Conservation (phyloP, 2,888 invertebrate species). For the Stenotaenia linearis region DNA sequence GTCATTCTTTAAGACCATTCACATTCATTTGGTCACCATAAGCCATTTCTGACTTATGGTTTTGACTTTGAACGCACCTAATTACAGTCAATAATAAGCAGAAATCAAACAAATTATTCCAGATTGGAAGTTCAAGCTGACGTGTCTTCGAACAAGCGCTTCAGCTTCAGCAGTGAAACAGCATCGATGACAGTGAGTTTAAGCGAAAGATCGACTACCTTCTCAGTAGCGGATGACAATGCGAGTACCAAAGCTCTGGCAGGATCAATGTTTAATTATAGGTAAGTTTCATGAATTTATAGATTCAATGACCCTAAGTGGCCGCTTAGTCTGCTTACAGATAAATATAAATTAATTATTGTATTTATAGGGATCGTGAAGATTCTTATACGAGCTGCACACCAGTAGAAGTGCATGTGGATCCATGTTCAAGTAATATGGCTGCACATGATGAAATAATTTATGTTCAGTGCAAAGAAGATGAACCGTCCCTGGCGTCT, state of each 20-base stretch:
- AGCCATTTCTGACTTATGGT: too few relatives aligned
- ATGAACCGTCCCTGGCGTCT: conserved; percentile 2
- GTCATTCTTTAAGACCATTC: too few relatives aligned
- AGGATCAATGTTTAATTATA: conserved; percentile 66
- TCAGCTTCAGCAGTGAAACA: conserved; percentile 62
- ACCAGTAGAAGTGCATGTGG: conserved; percentile 41
- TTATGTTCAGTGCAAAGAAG: conserved; percentile 10
- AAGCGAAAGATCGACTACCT: conserved; percentile 61
- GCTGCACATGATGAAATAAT: conserved; percentile 26
- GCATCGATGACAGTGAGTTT: conserved; percentile 60
- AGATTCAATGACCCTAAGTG: too few relatives aligned
- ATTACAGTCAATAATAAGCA: too few relatives aligned
- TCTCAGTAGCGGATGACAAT: conserved; percentile 57
- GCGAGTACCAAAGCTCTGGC: conserved; percentile 71
- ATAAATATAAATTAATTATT: too few relatives aligned
- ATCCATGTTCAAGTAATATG: conserved; percentile 33
- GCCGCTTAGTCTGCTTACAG: too few relatives aligned
- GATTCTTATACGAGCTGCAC: conserved; percentile 35
- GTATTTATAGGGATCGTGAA: conserved; percentile 11
- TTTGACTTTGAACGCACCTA: too few relatives aligned
- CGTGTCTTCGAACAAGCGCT: conserved; percentile 54
- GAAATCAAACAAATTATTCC: conserved; percentile 31
- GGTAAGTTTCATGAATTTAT: conserved; percentile 31
- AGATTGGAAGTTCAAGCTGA: conserved; percentile 70
- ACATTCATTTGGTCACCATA: too few relatives aligned